Percentiles rank a stretch among this genome's conserved stretches.
These are phyloP conservation scores for Perccottus glenii DNA, from an alignment of 2,113 vertebrate species.

Conservation along the genomic window DNA sequence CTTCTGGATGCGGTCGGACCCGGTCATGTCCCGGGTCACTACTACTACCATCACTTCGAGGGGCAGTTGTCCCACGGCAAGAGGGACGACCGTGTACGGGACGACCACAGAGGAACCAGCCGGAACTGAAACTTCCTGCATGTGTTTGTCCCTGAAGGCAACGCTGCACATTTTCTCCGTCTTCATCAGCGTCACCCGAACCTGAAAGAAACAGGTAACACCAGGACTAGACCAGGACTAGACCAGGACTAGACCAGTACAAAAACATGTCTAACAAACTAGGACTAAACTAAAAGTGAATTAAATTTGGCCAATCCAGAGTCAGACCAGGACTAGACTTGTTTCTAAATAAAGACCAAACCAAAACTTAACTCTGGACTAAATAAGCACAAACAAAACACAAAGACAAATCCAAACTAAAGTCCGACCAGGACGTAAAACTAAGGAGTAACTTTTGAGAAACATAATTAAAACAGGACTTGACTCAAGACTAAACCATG, in stretches of 20 bases:
- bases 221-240: not conserved
- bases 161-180: constrained; percentile 79
- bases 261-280: too few relatives aligned
- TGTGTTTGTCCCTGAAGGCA: constrained; percentile 67
- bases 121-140: constrained; percentile 58
- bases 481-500: too few relatives aligned
- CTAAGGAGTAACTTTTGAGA: too few relatives aligned
- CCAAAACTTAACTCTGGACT: too few relatives aligned
- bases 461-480: too few relatives aligned
- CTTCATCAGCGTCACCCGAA: constrained; percentile 77
- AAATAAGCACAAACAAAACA: too few relatives aligned
- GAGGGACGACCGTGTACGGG: constrained; percentile 76
- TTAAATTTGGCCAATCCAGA: too few relatives aligned
- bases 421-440: too few relatives aligned
- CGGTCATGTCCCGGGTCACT: constrained; percentile 22
- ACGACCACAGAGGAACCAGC: constrained; percentile 68
- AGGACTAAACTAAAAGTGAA: too few relatives aligned
- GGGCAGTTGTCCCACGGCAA: constrained; percentile 71
- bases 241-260: not conserved
- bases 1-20: constrained; percentile 76
- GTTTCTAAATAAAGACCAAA: too few relatives aligned
- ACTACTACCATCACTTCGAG: constrained; percentile 76
- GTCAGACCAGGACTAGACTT: too few relatives aligned
- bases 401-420: too few relatives aligned
- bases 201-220: constrained; percentile 57